phyloP scores from a whole-genome alignment of 2,797 vertebrate species.

The Yasuhikotakia modesta region DNA sequence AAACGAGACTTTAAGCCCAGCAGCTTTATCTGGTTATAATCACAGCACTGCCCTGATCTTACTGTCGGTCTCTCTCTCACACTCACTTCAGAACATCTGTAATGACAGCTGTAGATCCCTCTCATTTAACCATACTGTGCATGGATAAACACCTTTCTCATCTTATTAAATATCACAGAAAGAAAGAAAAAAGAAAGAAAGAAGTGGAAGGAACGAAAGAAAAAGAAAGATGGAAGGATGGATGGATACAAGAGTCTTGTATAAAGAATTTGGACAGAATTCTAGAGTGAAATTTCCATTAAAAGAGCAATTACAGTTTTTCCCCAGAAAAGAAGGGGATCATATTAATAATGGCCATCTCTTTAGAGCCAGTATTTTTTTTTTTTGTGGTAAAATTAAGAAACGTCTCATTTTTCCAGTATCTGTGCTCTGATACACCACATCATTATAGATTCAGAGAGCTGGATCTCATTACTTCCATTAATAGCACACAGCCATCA shows the following conservation, averaged over 20 bases:
- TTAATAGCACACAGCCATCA: conserved; percentile 65
- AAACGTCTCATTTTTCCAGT: conserved; percentile 58
- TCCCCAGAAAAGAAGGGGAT: conserved; percentile 55
- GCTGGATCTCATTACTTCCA: conserved; percentile 73
- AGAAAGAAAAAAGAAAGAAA: neutral
- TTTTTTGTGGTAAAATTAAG: conserved; percentile 70
- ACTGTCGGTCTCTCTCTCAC: neutral
- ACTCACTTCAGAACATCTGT: neutral
- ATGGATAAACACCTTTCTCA: neutral
- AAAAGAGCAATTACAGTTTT: conserved; percentile 65
- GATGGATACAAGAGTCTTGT: conserved; percentile 49
- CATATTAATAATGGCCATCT: conserved; percentile 68
- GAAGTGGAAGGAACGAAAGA: conserved; percentile 2
- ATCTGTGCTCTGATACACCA: conserved; percentile 62
- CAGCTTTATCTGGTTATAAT: conserved; percentile 51
- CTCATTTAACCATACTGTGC: neutral
- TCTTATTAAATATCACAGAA: conserved; percentile 7
- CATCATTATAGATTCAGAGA: conserved; percentile 59
- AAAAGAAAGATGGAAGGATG: no score
- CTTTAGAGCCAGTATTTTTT: conserved; percentile 66
- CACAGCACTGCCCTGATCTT: conserved; percentile 34
- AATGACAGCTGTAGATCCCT: neutral
- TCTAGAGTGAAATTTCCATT: conserved; percentile 44
- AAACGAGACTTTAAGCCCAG: conserved; percentile 42
- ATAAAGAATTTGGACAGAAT: conserved; percentile 43